These are phyloP conservation scores for Liopterus haemorrhoidalis DNA, from an alignment of 2,888 invertebrate species.

Conservation along the genomic window DNA sequence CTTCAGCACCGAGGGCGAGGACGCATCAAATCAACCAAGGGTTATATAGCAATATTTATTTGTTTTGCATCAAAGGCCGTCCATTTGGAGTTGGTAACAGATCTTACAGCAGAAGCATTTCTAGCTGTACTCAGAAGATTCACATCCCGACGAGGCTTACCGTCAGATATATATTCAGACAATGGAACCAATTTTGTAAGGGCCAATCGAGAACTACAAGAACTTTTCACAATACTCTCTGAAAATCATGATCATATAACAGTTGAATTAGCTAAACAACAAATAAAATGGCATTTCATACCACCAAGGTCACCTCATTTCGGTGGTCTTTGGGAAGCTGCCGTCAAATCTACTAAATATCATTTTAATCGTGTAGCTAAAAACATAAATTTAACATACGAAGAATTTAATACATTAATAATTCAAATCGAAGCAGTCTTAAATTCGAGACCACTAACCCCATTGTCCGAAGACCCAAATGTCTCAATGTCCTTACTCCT, in stretches of 20 bases:
- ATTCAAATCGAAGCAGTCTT: background rate
- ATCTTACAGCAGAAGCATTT: constrained; percentile 3
- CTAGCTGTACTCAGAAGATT: too few relatives aligned
- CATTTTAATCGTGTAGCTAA: background rate
- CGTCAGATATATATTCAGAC: background rate
- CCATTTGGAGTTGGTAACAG: background rate
- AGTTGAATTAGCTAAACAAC: background rate
- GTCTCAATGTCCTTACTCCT: constrained; percentile 6
- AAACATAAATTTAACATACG: too few relatives aligned
- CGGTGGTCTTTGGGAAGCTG: constrained; percentile 4
- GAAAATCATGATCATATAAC: background rate
- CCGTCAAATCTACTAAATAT: background rate
- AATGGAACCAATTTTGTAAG: constrained; percentile 3
- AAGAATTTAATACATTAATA: constrained; percentile 1
- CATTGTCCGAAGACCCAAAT: background rate
- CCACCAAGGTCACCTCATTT: constrained; percentile 3
- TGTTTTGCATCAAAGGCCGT: background rate
- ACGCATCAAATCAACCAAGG: background rate
- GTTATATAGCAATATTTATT: constrained; percentile 3
- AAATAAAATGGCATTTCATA: constrained; percentile 7
- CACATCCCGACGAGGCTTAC: constrained; percentile 1
- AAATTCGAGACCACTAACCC: background rate
- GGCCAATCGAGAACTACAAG: background rate
- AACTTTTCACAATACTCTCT: background rate
- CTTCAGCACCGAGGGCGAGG: background rate